Base-by-base conservation (phyloP, 2,797 vertebrate species). In the Apogon hyalosoma region DNA sequence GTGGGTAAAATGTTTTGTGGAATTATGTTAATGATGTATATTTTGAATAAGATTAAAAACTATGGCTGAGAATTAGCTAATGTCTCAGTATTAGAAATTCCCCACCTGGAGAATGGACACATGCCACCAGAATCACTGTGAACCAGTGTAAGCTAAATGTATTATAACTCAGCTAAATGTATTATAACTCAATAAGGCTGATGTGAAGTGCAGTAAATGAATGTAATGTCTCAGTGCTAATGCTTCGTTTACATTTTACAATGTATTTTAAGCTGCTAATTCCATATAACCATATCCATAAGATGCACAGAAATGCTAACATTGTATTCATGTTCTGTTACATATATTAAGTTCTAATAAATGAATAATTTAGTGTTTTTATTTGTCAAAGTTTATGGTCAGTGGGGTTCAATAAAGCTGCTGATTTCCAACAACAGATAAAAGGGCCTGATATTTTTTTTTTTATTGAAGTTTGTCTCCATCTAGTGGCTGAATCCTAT, bases 381-480 rank as follows among this genome's bases (percentile, higher is more conserved):
- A 57, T 11, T 42, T 28, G 3, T 12, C 6, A 31, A 53, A 53
- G 49, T 31, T 15, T 19, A 24, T 10, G 7, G 39, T 56, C 24
- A 13, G 21, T 6, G 39, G 19, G 1, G 33, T 18, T 12, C 50
- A 39, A 42, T 56, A 21, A 55, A 43, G 11, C 46, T 40, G 14
- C 15, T 15, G 13, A 1, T 15, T 15, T 14, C 24, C 0, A 16
- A 16, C 11, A 19, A 11, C 39, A 11, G 38, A 3, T 15, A 11
- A 39, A 16, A 19, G 16, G n/a, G 18, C 14, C 21, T 8, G 6
- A 18, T 13, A 11, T n/a, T n/a, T n/a, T n/a, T n/a, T 71, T 18
- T 54, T 18, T 62, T 8, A 61, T 24, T 39, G 11, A 0, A 50
- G 10, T 63, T 54, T 63, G 54, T 61, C 69, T 45, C 69, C 61